Evolutionary conservation across 1,140 invertebrate species (phyloP).

Genomic region (Hyles vespertilio): DNA sequence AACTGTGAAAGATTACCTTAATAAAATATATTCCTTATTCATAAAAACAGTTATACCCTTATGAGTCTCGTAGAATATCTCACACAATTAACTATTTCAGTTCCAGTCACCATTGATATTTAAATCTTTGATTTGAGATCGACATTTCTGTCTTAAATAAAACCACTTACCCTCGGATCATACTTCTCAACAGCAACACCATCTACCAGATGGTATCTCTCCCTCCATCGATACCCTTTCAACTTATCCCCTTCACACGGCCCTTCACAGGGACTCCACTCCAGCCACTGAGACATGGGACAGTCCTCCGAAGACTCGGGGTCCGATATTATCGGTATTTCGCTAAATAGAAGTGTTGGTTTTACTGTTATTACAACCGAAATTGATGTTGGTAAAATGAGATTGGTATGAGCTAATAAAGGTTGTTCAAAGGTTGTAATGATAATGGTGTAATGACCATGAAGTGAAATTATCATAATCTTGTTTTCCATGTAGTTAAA

Average conservation of each 20-base stretch:
- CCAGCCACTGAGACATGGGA: conserved; percentile 49
- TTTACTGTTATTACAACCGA: too few species aligned
- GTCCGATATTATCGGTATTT: conserved; percentile 40
- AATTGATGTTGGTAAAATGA: too few species aligned
- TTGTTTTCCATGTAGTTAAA: too few species aligned
- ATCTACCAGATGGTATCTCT: conserved; percentile 55
- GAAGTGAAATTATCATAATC: too few species aligned
- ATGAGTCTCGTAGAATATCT: too few species aligned
- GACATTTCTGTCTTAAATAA: neutral
- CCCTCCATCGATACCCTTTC: conserved; percentile 43
- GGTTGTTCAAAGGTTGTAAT: too few species aligned
- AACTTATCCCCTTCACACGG: conserved; percentile 36
- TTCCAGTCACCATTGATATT: neutral
- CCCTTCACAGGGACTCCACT: conserved; percentile 58
- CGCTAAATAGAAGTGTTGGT: conserved; percentile 23
- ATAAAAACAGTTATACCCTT: too few species aligned
- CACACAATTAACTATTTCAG: neutral
- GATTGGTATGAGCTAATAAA: too few species aligned
- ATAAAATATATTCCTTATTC: too few species aligned
- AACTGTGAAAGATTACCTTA: too few species aligned
- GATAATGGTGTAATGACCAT: too few species aligned
- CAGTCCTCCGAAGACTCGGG: conserved; percentile 49
- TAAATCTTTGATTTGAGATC: too few species aligned
- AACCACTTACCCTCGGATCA: conserved; percentile 43
- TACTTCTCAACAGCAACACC: conserved; percentile 57